Base-by-base conservation (phyloP, 2,113 vertebrate species). In the Phylloscopus trochiloides region DNA sequence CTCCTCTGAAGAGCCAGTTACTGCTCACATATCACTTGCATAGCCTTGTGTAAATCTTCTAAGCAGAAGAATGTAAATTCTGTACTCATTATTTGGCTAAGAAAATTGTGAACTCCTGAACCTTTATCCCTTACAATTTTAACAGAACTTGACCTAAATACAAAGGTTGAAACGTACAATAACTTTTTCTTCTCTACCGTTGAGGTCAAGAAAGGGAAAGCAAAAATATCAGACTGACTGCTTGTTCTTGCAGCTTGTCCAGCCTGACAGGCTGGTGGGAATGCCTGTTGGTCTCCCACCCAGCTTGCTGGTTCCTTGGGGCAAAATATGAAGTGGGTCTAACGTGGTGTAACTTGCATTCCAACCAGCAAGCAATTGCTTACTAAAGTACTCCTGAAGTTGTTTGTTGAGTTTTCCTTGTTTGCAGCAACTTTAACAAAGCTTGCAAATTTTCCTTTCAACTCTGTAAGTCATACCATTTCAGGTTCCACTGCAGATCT, bases 351-450 rank as follows among this genome's bases (percentile, higher is more conserved):
- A 94, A 93, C 85, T 94, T 95, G 96, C 85, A 92, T 96, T 95
- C 85, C 90, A 96, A 62, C 38, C 72, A 86, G 31, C 0, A 0
- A 96, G 43, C 89, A 96, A 45, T 31, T 87, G 80, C 91, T 94
- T 84, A 74, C 84, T 79, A 26, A 93, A 87, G 52, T 86, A 67
- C 47, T 92, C 62, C 62, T 70, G 54, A 66, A 92, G 91, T 21
- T 92, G 82, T 91, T 96, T 67, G 82, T 88, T 92, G 92, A 83
- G 92, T 96, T 91, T 94, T 78, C 92, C 43, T 92, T 81, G 67
- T 95, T 86, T 94, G 67, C 80, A 95, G 72, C 32, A 88, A 50
- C 50, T 88, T 94, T 45, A 79, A 76, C 62, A 59, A 57, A 89
- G 73, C 68, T 93, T 73, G 19, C 36, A 79, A 73, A 80, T 43